These are phyloP conservation scores for Drosophila ogumai DNA, from an alignment of 1,140 invertebrate genomes.

Conservation along the genomic window DNA sequence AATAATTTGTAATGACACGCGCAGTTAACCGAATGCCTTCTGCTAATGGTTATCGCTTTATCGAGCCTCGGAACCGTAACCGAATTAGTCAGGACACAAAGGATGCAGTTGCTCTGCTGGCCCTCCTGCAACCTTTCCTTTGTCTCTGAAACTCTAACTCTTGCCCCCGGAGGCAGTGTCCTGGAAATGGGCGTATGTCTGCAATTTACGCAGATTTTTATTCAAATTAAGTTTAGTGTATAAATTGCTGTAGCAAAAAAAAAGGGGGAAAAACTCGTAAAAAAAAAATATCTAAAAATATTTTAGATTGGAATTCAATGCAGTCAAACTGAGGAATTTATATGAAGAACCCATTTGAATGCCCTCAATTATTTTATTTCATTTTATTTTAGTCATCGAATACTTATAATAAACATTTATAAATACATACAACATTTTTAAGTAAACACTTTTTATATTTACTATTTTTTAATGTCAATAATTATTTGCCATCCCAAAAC, in stretches of 20 bases:
- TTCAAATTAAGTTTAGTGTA: constrained; percentile 71
- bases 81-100: constrained; percentile 48
- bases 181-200: constrained; percentile 62
- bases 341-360: not conserved
- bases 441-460: too few relatives aligned
- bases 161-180: constrained; percentile 8
- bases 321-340: not conserved
- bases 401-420: not conserved
- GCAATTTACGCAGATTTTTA: constrained; percentile 79
- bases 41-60: constrained; percentile 21
- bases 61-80: constrained; percentile 35
- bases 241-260: constrained; percentile 52
- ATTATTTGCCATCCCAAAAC: not conserved
- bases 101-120: constrained; percentile 31
- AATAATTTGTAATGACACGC: constrained; percentile 74
- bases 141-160: constrained; percentile 19
- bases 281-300: constrained; percentile 22
- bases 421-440: too few relatives aligned
- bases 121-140: constrained; percentile 51
- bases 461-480: not conserved
- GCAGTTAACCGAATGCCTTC: constrained; percentile 28
- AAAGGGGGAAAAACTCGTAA: not conserved
- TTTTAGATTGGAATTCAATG: constrained; percentile 57
- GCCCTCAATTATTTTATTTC: not conserved
- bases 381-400: not conserved